phyloP scores from a whole-genome alignment of 2,888 invertebrate genomes.

The Leuctra nigra region DNA sequence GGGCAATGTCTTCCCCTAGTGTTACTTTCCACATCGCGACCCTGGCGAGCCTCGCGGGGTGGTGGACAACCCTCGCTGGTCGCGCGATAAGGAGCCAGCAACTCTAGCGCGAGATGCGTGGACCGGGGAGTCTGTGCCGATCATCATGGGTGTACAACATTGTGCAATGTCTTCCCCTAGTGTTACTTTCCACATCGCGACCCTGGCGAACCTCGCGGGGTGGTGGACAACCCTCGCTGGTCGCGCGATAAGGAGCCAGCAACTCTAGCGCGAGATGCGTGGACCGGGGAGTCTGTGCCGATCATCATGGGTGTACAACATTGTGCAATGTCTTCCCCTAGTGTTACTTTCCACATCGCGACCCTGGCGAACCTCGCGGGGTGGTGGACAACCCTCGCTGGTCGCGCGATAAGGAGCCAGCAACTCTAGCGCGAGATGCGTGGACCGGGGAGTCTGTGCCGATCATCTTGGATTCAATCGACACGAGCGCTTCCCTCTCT shows the following conservation, averaged over 20 bases:
- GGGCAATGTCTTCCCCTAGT: too few species aligned
- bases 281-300: not conserved
- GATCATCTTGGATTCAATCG: too few species aligned
- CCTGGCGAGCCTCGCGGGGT: slow-evolving; percentile 2
- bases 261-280: not conserved
- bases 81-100: not conserved
- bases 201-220: slow-evolving; percentile 2
- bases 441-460: not conserved
- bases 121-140: not conserved
- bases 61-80: not conserved
- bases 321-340: too few species aligned
- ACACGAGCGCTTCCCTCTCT: too few species aligned
- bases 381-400: not conserved
- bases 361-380: slow-evolving; percentile 4
- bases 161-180: too few species aligned
- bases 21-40: not conserved
- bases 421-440: not conserved
- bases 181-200: not conserved
- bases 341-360: not conserved
- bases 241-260: not conserved
- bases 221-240: not conserved
- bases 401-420: not conserved
- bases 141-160: too few species aligned
- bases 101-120: not conserved
- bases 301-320: too few species aligned